Conservation (phyloP, 2,113 vertebrate species). For the Calyptomena viridis region DNA sequence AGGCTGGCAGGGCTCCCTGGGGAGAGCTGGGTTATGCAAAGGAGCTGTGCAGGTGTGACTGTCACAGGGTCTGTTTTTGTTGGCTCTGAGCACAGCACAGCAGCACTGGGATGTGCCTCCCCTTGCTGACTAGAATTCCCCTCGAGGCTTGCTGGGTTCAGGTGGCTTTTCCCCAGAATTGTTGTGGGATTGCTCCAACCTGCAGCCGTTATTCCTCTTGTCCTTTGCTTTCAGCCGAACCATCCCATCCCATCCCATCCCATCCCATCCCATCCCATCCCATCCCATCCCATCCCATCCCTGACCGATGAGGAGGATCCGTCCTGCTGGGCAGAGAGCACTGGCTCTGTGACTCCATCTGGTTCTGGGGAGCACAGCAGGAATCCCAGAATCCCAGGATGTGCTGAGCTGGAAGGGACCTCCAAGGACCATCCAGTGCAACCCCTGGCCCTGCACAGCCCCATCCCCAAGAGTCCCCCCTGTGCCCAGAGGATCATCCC, state of each 20-base stretch:
- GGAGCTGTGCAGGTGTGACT: background rate
- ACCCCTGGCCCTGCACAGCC: too few species aligned
- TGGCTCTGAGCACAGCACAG: background rate
- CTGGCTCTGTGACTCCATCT: background rate
- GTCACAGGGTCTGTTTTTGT: background rate
- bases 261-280: too few species aligned
- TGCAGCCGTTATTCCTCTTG: background rate
- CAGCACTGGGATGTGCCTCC: background rate
- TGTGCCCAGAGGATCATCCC: too few species aligned
- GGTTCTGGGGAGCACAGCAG: background rate
- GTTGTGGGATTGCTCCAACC: background rate
- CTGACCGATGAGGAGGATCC: accelerated
- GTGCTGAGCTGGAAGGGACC: too few species aligned
- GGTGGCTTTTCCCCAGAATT: background rate
- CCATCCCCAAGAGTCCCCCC: too few species aligned
- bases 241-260: background rate
- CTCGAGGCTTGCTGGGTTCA: background rate
- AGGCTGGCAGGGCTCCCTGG: background rate
- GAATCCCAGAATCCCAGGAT: background rate
- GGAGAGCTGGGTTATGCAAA: background rate
- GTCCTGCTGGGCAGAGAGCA: background rate
- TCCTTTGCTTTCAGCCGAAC: background rate
- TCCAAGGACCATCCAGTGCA: too few species aligned
- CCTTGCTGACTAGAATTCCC: background rate
- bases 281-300: background rate